These are phyloP conservation scores for Lacanobia oleracea DNA, from an alignment of 2,888 invertebrate species.

Conservation along the genomic window DNA sequence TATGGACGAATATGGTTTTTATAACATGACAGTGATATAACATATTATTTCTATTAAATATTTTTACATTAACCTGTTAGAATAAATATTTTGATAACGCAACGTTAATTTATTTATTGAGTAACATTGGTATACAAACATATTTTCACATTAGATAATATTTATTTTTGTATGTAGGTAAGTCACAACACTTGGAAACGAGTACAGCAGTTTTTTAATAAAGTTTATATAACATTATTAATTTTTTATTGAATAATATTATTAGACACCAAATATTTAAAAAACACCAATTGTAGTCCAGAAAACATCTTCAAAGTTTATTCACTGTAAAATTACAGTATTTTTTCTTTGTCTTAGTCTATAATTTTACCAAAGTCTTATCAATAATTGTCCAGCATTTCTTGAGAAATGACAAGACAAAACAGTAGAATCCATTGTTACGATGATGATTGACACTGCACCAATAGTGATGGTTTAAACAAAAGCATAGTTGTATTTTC, in stretches of 20 bases:
- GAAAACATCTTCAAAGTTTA: conserved; percentile 27
- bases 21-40: background rate
- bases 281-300: background rate
- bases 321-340: background rate
- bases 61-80: background rate
- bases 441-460: background rate
- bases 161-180: background rate
- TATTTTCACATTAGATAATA: background rate
- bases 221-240: background rate
- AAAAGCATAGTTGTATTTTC: too few relatives aligned
- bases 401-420: conserved; percentile 8
- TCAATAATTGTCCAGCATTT: conserved; percentile 13
- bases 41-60: background rate
- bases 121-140: background rate
- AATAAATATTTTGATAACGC: background rate
- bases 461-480: background rate
- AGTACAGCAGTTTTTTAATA: background rate
- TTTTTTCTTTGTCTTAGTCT: conserved; percentile 11
- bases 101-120: background rate
- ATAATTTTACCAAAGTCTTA: conserved; percentile 7
- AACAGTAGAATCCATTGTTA: background rate
- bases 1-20: background rate
- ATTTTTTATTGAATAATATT: background rate
- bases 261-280: conserved; percentile 3
- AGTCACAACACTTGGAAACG: background rate